Evolutionary conservation across 2,113 vertebrate species (phyloP), one percentile per base, ranked within the genome.

Genomic region (Enhydra lutris): DNA sequence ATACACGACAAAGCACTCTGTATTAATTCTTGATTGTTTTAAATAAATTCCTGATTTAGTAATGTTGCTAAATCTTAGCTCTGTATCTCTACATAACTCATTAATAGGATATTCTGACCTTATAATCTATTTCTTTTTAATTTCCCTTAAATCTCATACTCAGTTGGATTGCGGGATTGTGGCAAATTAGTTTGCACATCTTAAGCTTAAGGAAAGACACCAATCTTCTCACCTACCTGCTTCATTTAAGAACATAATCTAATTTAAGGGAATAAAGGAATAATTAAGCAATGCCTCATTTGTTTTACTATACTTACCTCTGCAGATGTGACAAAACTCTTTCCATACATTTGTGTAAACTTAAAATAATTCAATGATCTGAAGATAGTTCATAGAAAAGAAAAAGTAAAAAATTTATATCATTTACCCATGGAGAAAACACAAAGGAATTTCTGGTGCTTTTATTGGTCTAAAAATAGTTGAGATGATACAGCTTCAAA

Each of bases 11-110:
- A 31, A 96, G 34, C 11, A 67, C 20, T 1, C 10, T 55, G 67
- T 61, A 36, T 86, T 39, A 67, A 31, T 89, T 91, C 61, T 89
- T 97, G 13, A 50, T 1, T 85, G 1, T 79, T 71, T 96, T 47
- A 97, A 97, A 80, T 94, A 94, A 61, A 29, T 73, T 61, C 9
- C 36, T 83, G 10, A n/a, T 4, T 93, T 26, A n/a, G 9, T 84
- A 47, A 8, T 85, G 92, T 86, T 91, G 17, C 10, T 6, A 74
- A 86, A 50, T 86, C 7, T 96, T 97, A 94, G 50, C 20, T 95
- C 2, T 61, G 18, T n/a, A 67, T 17, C 3, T 69, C 65, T 45
- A 85, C 50, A 0, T 2, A 14, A 91, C 21, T 67, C n/a, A 86
- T 63, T 92, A 86, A 88, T 14, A 69, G 7, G n/a, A 91, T 91